Evolutionary conservation across 2,797 vertebrate genomes (phyloP), one percentile per base, ranked within the genome.

Genomic region (Melanotaenia boesemani): DNA sequence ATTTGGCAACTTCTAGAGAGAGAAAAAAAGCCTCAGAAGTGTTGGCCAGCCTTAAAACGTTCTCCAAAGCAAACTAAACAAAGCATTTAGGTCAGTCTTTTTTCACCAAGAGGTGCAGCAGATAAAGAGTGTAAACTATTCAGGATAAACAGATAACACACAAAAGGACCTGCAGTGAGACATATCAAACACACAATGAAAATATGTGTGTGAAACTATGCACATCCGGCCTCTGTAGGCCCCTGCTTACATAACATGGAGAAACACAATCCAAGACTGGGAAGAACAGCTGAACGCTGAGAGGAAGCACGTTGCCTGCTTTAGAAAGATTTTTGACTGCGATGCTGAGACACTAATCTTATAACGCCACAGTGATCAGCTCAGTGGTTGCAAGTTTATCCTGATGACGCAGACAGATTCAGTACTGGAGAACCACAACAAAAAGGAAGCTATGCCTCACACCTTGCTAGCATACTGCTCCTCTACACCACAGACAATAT

Each of bases 241-340:
- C 20, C 63, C 50, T 5, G 0, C 41, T 89, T 91, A 83, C 36
- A 65, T 89, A 90, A 90, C 76, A 16, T 24, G 0, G n/a, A 70
- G 64, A 80, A 61, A 76, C 56, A 24, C 69, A 72, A 12, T 79
- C 64, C 10, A 70, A 66, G 79, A 76, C n/a, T 1, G 9, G 9
- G 54, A 64, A 41, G 56, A 82, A 70, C 81, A 81, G 77, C 81
- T 79, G 87, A 80, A 22, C 48, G 4, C 30, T 20, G 55, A 72
- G 66, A 69, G 26, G 64, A 34, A 30, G 46, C 48, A 46, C 22
- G 24, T 62, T 44, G 16, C 63, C 67, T 34, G 36, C 11, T 32
- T 64, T 2, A 44, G 41, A 58, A 58, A 30, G 18, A 59, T 48
- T 9, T 28, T 28, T 8, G 60, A 52, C 30, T n/a, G 4, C 1